These are phyloP conservation scores for Iguana delicatissima DNA, from an alignment of 2,797 vertebrate genomes.

Conservation along the genomic window DNA sequence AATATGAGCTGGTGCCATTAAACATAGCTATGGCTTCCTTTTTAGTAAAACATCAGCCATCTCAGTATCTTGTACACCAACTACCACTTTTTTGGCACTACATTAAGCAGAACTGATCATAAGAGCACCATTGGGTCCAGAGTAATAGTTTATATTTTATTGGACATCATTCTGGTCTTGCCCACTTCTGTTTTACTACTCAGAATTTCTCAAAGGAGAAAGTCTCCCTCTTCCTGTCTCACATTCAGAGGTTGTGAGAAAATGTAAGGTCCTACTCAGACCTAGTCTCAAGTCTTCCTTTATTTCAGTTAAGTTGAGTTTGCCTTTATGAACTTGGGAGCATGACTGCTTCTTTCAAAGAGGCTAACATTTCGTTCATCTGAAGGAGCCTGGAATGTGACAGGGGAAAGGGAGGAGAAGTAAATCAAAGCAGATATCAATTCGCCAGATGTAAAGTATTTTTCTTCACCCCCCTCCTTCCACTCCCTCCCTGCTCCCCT, in stretches of 20 bases:
- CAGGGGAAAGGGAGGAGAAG: constrained; percentile 86
- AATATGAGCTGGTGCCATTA: not conserved
- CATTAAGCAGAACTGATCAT: not conserved
- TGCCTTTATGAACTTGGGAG: constrained; percentile 84
- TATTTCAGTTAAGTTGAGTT: constrained; percentile 81
- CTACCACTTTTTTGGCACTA: not conserved
- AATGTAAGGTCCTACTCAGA: constrained; percentile 73
- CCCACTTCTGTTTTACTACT: constrained; percentile 44
- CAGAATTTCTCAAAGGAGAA: constrained; percentile 47
- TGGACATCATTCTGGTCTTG: not conserved
- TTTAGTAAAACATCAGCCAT: not conserved
- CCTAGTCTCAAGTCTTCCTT: constrained; percentile 73
- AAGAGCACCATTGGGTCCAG: not conserved
- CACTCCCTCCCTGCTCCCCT: constrained; percentile 37
- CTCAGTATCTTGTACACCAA: not conserved
- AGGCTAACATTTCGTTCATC: constrained; percentile 84
- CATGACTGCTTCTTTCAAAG: constrained; percentile 79
- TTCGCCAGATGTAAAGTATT: constrained; percentile 88
- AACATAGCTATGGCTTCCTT: not conserved
- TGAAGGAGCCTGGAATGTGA: constrained; percentile 85
- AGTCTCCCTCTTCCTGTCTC: constrained; percentile 33
- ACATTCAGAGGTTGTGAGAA: constrained; percentile 62
- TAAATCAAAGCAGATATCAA: constrained; percentile 86
- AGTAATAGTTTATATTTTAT: not conserved
- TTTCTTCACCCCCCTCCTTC: constrained; percentile 72